Evolutionary conservation across 2,797 vertebrate species (phyloP).

Genomic region (Hozukius guyotensis): DNA sequence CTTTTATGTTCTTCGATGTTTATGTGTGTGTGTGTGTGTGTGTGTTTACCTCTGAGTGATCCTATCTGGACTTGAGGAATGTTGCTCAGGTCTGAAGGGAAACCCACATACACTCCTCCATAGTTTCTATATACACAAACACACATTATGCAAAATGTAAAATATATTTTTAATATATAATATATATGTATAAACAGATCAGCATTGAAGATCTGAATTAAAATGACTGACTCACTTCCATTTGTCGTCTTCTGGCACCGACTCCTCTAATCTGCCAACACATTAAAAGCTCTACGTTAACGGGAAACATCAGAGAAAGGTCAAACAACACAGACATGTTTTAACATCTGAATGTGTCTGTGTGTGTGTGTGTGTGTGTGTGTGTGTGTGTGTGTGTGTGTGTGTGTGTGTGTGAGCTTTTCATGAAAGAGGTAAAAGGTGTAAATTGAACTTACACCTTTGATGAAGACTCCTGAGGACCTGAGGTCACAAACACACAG

Average conservation of each 20-base stretch:
- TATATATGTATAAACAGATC: background rate
- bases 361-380: background rate
- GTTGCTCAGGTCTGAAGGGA: conserved; percentile 84
- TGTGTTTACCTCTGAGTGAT: conserved; percentile 85
- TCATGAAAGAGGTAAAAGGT: background rate
- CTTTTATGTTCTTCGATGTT: background rate
- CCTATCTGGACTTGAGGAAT: conserved; percentile 82
- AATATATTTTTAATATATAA: background rate
- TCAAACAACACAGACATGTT: conserved; percentile 28
- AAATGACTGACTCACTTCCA: conserved; percentile 72
- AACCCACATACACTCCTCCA: conserved; percentile 92
- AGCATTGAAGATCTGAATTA: background rate
- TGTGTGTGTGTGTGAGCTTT: background rate
- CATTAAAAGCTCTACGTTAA: background rate
- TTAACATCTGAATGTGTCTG: background rate
- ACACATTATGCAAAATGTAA: background rate
- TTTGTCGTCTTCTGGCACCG: conserved; percentile 87
- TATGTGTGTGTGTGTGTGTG: conserved; percentile 4
- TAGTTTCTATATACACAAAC: conserved; percentile 85
- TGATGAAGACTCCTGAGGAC: conserved; percentile 36
- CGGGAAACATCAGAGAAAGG: conserved; percentile 45
- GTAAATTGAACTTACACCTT: conserved; percentile 51
- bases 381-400: background rate
- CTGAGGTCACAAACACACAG: conserved; percentile 37
- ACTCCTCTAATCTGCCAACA: conserved; percentile 84